Evolutionary conservation across 2,797 vertebrate species (phyloP).

Genomic region (Artibeus lituratus): DNA sequence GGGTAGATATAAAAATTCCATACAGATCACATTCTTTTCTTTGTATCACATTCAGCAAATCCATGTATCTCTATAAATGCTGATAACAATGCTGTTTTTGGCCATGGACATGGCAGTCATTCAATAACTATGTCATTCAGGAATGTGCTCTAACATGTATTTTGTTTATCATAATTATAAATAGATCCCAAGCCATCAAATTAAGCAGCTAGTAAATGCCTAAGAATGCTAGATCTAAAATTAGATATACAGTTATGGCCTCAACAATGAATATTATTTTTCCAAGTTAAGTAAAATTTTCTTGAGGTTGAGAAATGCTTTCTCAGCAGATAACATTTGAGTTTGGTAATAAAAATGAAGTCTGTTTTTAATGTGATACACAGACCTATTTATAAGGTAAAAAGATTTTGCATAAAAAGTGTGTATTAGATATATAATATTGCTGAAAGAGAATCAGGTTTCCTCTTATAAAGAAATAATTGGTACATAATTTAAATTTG

Average conservation of each 20-base stretch:
- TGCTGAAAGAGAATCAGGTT: not conserved
- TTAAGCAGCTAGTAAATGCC: conserved; percentile 24
- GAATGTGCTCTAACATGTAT: conserved; percentile 2
- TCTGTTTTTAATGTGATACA: not conserved
- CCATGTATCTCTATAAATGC: not conserved
- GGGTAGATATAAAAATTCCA: not conserved
- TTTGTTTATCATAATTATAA: conserved; percentile 51
- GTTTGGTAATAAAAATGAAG: conserved; percentile 50
- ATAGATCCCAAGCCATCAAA: conserved; percentile 36
- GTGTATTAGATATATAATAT: not conserved
- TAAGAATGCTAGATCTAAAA: conserved; percentile 26
- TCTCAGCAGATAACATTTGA: conserved; percentile 59
- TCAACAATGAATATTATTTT: not conserved
- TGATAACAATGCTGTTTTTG: not conserved
- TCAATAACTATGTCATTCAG: conserved; percentile 9
- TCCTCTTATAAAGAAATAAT: not conserved
- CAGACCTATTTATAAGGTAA: not conserved
- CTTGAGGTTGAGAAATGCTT: conserved; percentile 34
- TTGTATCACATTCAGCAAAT: not conserved
- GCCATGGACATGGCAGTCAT: not conserved
- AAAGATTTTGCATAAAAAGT: not conserved
- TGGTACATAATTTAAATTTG: not conserved
- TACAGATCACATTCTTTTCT: not conserved
- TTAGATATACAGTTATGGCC: conserved; percentile 52
- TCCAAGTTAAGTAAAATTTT: conserved; percentile 43